These are phyloP conservation scores for Dipus sagitta DNA, from an alignment of 2,797 vertebrate genomes.

Conservation along the genomic window DNA sequence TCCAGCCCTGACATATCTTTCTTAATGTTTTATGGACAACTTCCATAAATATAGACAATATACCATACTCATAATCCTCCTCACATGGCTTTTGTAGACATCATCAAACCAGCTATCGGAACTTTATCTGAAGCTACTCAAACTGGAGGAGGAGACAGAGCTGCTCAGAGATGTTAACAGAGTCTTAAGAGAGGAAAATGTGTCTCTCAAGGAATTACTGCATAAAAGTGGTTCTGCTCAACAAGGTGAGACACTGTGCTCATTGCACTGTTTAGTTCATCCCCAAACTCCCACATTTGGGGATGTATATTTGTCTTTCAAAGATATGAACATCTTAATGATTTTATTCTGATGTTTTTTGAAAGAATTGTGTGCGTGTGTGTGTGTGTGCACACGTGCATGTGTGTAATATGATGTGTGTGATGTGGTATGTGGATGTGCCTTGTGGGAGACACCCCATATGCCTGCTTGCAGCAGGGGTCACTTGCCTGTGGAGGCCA, in stretches of 20 bases:
- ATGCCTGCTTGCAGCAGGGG: too few relatives aligned
- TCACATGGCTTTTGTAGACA: conserved; percentile 58
- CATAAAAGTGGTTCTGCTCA: conserved; percentile 66
- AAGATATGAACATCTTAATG: neutral
- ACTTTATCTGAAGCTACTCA: conserved; percentile 81
- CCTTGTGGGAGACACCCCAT: too few relatives aligned
- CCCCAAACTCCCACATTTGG: neutral
- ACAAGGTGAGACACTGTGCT: conserved; percentile 81
- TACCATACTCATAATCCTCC: too few relatives aligned
- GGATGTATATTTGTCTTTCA: neutral
- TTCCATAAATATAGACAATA: too few relatives aligned
- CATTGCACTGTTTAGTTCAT: neutral
- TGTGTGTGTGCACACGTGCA: too few relatives aligned
- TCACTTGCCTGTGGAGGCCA: too few relatives aligned
- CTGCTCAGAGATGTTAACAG: conserved; percentile 90
- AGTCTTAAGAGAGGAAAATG: conserved; percentile 91
- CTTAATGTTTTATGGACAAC: too few relatives aligned
- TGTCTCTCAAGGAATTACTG: conserved; percentile 89
- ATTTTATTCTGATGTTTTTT: neutral
- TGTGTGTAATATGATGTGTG: too few relatives aligned
- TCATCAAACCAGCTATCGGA: conserved; percentile 75
- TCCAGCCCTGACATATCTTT: too few relatives aligned
- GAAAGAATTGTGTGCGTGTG: too few relatives aligned
- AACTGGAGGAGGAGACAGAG: conserved; percentile 90
- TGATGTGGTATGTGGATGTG: too few relatives aligned